Conservation (phyloP, 2,888 invertebrate genomes). For the Osmoderma eremita region DNA sequence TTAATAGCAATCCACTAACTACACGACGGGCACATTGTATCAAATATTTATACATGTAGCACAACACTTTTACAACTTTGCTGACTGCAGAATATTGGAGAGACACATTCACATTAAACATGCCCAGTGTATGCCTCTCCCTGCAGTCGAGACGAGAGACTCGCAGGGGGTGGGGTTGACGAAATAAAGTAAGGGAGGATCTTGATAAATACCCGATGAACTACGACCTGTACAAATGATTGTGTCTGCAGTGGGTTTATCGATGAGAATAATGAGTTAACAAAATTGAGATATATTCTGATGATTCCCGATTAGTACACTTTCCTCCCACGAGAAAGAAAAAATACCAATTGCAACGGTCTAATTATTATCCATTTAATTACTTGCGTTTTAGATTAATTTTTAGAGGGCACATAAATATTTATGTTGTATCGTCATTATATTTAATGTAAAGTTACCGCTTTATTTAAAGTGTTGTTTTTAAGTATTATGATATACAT, state of each 20-base stretch:
- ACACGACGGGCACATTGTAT: background rate
- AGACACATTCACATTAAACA: constrained; percentile 1
- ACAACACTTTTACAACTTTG: no score
- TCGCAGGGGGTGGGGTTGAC: constrained; percentile 23
- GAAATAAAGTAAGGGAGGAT: constrained; percentile 20
- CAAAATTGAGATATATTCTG: background rate
- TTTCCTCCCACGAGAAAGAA: no score
- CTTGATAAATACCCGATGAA: constrained; percentile 8
- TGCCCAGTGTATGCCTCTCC: no score
- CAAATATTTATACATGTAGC: background rate
- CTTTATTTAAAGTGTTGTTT: no score
- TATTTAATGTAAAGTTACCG: no score
- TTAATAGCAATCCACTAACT: constrained; percentile 3
- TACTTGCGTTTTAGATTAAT: no score
- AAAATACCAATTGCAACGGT: constrained; percentile 16
- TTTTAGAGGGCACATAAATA: background rate
- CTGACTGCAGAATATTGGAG: no score
- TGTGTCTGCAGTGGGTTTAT: background rate
- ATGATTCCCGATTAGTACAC: background rate
- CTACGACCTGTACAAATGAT: background rate
- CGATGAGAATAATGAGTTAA: background rate
- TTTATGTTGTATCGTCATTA: no score
- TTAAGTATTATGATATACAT: no score
- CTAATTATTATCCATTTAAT: background rate
- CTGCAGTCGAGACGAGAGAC: constrained; percentile 22